These are phyloP conservation scores for Ceyx margarethae DNA, from an alignment of 2,113 vertebrate species.

Conservation along the genomic window DNA sequence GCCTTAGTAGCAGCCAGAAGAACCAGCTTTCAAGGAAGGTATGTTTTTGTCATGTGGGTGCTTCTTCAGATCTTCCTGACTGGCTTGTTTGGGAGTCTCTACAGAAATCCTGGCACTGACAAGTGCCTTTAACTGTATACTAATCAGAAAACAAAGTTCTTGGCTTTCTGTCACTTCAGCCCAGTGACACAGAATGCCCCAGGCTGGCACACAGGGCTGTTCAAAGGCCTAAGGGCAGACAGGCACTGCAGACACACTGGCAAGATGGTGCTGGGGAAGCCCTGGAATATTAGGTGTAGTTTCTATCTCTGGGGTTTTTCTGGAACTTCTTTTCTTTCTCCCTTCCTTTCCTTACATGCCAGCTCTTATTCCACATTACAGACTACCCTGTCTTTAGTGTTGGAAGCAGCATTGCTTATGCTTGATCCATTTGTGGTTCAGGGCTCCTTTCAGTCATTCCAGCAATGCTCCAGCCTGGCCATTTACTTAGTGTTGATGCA, in stretches of 20 bases:
- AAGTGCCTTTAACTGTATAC: background rate
- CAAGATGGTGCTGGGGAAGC: background rate
- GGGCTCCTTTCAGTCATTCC: background rate
- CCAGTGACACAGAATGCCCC: background rate
- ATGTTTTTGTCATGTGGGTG: background rate
- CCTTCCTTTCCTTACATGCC: background rate
- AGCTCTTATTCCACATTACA: background rate
- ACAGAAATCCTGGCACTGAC: background rate
- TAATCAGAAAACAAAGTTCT: background rate
- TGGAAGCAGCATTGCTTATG: background rate
- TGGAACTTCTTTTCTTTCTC: background rate
- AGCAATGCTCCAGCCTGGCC: background rate
- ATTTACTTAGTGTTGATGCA: slow-evolving; percentile 4
- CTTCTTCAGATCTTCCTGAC: background rate
- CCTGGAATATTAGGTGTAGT: background rate
- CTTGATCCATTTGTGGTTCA: background rate
- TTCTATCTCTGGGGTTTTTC: background rate
- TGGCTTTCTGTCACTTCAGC: background rate
- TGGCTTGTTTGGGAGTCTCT: background rate
- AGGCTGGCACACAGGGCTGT: background rate
- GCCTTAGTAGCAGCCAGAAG: background rate
- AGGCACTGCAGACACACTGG: background rate
- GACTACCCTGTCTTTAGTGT: background rate
- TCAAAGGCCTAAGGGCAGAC: background rate
- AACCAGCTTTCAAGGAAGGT: background rate